Evolutionary conservation across 2,888 invertebrate genomes (phyloP).

Genomic region (Rhogogaster chlorosoma): DNA sequence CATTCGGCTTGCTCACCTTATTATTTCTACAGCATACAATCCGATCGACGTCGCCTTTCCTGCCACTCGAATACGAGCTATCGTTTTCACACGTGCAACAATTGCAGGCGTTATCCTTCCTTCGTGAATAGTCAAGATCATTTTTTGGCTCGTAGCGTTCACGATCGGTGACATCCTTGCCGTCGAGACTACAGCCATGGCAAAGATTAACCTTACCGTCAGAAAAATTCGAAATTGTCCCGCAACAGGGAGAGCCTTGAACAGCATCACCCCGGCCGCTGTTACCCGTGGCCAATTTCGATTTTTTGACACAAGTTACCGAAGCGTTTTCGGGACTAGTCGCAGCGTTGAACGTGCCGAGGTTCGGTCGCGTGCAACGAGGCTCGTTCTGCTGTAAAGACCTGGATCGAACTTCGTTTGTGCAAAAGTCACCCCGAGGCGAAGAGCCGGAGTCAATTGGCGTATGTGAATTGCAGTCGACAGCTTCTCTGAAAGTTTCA

Average conservation of each 20-base stretch:
- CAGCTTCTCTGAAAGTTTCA: neutral
- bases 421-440: slow-evolving; percentile 13
- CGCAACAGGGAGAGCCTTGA: neutral
- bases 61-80: neutral
- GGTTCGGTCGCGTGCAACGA: neutral
- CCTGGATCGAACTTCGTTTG: neutral
- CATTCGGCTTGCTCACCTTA: neutral
- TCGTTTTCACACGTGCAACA: slow-evolving; percentile 3
- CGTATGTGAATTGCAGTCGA: neutral
- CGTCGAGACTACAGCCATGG: neutral
- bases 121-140: neutral
- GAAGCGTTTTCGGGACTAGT: neutral
- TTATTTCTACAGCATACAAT: neutral
- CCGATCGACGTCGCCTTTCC: slow-evolving; percentile 2
- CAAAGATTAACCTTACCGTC: slow-evolving; percentile 11
- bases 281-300: neutral
- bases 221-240: slow-evolving; percentile 15
- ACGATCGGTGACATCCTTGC: neutral
- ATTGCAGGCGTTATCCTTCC: slow-evolving; percentile 4
- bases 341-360: neutral
- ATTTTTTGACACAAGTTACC: neutral
- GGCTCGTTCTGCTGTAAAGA: neutral
- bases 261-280: slow-evolving; percentile 18
- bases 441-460: neutral
- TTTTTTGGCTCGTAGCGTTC: neutral